Percentiles rank a stretch among this genome's conserved stretches.
These are phyloP conservation scores for Kradibia gibbosae DNA, from an alignment of 1,140 invertebrate genomes.

Conservation along the genomic window DNA sequence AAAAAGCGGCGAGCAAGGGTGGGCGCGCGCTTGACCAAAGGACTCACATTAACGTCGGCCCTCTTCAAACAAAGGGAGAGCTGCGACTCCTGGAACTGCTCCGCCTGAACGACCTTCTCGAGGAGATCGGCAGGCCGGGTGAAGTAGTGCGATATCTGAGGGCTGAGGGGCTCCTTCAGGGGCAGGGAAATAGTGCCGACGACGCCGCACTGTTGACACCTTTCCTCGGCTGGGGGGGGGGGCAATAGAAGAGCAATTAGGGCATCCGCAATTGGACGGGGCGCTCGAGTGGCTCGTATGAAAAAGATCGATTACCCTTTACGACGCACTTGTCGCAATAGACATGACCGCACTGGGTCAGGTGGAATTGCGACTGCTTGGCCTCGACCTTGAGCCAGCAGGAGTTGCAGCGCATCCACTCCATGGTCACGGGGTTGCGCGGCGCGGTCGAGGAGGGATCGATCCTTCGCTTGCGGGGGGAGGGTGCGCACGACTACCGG, in stretches of 20 bases:
- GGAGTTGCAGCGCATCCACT: slow-evolving; percentile 40
- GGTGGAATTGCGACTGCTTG: slow-evolving; percentile 15
- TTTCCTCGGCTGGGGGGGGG: slow-evolving; percentile 26
- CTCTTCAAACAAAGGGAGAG: slow-evolving; percentile 16
- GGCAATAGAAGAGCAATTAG: too few relatives aligned
- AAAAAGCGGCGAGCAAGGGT: too few relatives aligned
- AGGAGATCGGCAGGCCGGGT: slow-evolving; percentile 20
- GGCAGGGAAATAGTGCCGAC: slow-evolving; percentile 20
- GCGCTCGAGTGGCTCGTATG: too few relatives aligned
- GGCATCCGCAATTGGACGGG: too few relatives aligned
- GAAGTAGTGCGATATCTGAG: slow-evolving; percentile 40
- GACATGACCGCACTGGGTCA: slow-evolving; percentile 39
- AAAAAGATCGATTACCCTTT: slow-evolving; percentile 26
- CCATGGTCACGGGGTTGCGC: background rate
- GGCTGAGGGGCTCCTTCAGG: slow-evolving; percentile 21
- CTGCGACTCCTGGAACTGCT: slow-evolving; percentile 38
- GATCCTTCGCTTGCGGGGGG: too few relatives aligned
- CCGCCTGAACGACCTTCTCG: slow-evolving; percentile 34
- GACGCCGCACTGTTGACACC: slow-evolving; percentile 26
- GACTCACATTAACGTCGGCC: slow-evolving; percentile 32
- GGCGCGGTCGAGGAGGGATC: too few relatives aligned
- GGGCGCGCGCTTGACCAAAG: too few relatives aligned
- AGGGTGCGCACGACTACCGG: too few relatives aligned
- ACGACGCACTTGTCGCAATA: slow-evolving; percentile 37
- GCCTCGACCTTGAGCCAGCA: slow-evolving; percentile 32